A percentile compares a stretch with the other conserved stretches of the same genome.
phyloP scores from a whole-genome alignment of 2,797 vertebrate species.

The Clarias platycephalus region DNA sequence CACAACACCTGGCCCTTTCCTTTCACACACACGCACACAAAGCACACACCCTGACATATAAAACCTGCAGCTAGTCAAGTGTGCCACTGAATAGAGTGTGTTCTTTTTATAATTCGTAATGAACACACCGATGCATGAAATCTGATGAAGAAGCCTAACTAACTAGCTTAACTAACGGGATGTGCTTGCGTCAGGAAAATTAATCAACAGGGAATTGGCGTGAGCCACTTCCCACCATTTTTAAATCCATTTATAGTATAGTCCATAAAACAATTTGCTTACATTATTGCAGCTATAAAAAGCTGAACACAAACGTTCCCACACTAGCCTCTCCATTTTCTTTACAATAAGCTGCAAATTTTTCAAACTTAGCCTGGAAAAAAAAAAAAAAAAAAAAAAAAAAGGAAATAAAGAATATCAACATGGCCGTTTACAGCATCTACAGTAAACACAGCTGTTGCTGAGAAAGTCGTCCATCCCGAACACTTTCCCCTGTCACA shows the following conservation, averaged over 20 bases:
- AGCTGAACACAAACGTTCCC: neutral
- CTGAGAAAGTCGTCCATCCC: neutral
- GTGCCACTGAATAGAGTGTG: neutral
- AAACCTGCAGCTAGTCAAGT: slow-evolving; percentile 24
- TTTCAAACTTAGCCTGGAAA: no score
- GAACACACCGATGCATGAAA: neutral
- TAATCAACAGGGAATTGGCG: neutral
- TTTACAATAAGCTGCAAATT: neutral
- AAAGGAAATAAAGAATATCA: neutral
- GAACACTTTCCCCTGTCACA: neutral
- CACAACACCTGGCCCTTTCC: slow-evolving; percentile 3
- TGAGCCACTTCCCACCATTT: neutral
- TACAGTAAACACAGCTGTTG: neutral
- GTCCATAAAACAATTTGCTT: neutral
- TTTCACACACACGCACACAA: slow-evolving; percentile 28
- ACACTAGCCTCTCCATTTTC: neutral
- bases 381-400: neutral
- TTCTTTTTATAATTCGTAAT: slow-evolving; percentile 12
- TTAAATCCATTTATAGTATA: neutral
- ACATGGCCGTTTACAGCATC: neutral
- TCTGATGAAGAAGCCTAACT: neutral
- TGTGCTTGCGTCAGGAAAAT: neutral
- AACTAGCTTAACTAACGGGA: no score
- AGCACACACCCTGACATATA: slow-evolving; percentile 19
- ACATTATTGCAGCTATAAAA: neutral